A percentile compares a stretch with the other conserved stretches of the same genome.
These are phyloP conservation scores for Holacanthus passer DNA, from an alignment of 2,113 vertebrate genomes.

Conservation along the genomic window DNA sequence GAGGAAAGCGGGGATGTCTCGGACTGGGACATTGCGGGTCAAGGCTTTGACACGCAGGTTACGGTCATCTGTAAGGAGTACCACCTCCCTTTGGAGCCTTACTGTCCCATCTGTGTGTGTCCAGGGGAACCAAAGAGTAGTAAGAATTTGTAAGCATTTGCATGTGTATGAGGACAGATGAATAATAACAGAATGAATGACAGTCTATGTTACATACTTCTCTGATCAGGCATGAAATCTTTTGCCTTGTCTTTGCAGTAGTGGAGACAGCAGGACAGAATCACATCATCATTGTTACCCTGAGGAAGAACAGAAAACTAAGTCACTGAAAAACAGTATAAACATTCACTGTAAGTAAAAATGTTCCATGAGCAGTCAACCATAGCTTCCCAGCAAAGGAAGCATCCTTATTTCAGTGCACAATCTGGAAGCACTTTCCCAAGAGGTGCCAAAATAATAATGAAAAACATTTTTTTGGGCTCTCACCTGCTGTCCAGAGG, in stretches of 20 bases:
- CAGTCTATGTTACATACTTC: slow-evolving; percentile 83
- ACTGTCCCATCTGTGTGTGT: slow-evolving; percentile 88
- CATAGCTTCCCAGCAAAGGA: background rate
- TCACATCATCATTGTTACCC: slow-evolving; percentile 96
- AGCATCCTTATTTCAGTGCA: no score
- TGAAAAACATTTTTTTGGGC: no score
- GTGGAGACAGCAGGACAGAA: slow-evolving; percentile 86
- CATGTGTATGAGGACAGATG: background rate
- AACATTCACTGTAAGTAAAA: background rate
- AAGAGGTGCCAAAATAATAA: background rate
- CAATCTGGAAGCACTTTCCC: no score
- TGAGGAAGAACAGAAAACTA: slow-evolving; percentile 70
- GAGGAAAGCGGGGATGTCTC: slow-evolving; percentile 97
- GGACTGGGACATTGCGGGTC: slow-evolving; percentile 96
- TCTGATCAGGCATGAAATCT: slow-evolving; percentile 93
- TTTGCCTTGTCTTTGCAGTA: slow-evolving; percentile 99
- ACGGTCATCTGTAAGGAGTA: slow-evolving; percentile 95
- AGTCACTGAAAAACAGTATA: background rate
- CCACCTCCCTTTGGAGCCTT: slow-evolving; percentile 92
- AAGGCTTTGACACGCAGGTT: slow-evolving; percentile 97
- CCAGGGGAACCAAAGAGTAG: background rate
- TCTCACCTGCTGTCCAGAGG: slow-evolving; percentile 93
- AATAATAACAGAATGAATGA: background rate
- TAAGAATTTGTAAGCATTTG: background rate
- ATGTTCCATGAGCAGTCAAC: background rate